Percentiles rank a stretch among this genome's conserved stretches.
These are phyloP conservation scores for Acrocera orbiculus DNA, from an alignment of 2,888 invertebrate species.

Conservation along the genomic window DNA sequence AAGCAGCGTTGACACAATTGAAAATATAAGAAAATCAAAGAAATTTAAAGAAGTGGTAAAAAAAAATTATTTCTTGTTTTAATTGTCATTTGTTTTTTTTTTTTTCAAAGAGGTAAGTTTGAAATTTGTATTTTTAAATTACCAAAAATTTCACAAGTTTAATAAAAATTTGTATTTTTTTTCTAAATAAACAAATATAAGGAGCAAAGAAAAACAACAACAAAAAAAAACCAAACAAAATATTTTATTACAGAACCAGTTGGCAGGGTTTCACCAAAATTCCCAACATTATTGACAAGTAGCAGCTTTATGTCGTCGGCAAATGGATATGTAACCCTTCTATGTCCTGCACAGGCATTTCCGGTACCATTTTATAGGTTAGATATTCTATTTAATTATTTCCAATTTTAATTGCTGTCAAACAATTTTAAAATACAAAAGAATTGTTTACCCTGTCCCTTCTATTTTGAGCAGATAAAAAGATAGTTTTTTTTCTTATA, in stretches of 20 bases:
- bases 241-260: slow-evolving; percentile 40
- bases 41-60: not conserved
- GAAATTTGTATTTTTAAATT: not conserved
- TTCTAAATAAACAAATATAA: too few relatives aligned
- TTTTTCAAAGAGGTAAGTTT: slow-evolving; percentile 9
- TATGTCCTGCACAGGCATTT: slow-evolving; percentile 51
- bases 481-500: not conserved
- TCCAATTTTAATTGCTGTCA: not conserved
- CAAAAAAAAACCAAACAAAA: slow-evolving; percentile 2
- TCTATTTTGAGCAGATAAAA: not conserved
- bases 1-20: slow-evolving; percentile 12
- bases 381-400: slow-evolving; percentile 13
- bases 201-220: too few relatives aligned
- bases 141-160: slow-evolving; percentile 1
- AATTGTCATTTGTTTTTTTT: not conserved
- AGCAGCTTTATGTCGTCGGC: slow-evolving; percentile 43
- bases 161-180: too few relatives aligned
- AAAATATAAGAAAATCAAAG: not conserved
- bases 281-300: slow-evolving; percentile 40
- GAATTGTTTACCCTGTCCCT: slow-evolving; percentile 7
- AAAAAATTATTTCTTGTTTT: too few relatives aligned
- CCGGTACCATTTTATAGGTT: slow-evolving; percentile 47
- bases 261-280: slow-evolving; percentile 57
- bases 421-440: not conserved
- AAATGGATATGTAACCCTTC: slow-evolving; percentile 38